A percentile compares a stretch with the other conserved stretches of the same genome.
Evolutionary conservation across 2,888 invertebrate species (phyloP).

Genomic region (Agrotis segetum): DNA sequence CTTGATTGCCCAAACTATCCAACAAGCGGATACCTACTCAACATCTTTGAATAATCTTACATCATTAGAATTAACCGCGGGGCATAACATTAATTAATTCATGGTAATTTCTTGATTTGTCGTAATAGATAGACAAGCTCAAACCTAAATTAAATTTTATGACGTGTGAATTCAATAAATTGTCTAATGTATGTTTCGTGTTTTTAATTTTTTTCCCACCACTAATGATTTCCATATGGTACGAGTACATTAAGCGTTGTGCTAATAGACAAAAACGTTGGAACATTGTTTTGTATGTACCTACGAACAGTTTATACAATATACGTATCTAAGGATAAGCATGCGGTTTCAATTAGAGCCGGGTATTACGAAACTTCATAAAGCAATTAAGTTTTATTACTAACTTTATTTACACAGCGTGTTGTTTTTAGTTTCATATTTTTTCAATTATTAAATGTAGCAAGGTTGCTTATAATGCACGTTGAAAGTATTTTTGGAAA

Average conservation of each 20-base stretch:
- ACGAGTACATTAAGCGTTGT: constrained; percentile 63
- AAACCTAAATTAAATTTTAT: constrained; percentile 47
- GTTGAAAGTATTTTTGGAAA: constrained; percentile 22
- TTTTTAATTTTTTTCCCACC: constrained; percentile 70
- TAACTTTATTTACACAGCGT: constrained; percentile 44
- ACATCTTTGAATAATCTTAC: constrained; percentile 29
- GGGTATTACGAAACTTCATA: constrained; percentile 62
- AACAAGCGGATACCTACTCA: constrained; percentile 7
- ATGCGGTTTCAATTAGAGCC: constrained; percentile 79
- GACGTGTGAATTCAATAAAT: constrained; percentile 65
- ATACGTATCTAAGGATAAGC: constrained; percentile 60
- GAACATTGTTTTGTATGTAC: constrained; percentile 58
- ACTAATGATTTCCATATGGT: constrained; percentile 79
- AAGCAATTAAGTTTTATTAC: constrained; percentile 62
- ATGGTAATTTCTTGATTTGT: constrained; percentile 50
- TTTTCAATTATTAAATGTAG: neutral
- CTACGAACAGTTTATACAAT: constrained; percentile 31
- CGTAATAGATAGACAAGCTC: constrained; percentile 27
- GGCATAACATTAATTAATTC: constrained; percentile 42
- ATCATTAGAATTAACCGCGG: constrained; percentile 35
- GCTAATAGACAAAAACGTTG: constrained; percentile 74
- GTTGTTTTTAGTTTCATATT: constrained; percentile 42
- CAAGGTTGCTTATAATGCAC: constrained; percentile 5
- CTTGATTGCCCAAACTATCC: constrained; percentile 15
- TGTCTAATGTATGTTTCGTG: constrained; percentile 71